Percentiles rank a stretch among this genome's conserved stretches.
phyloP scores from a whole-genome alignment of 2,888 invertebrate genomes.

The Heliconius ismenius region DNA sequence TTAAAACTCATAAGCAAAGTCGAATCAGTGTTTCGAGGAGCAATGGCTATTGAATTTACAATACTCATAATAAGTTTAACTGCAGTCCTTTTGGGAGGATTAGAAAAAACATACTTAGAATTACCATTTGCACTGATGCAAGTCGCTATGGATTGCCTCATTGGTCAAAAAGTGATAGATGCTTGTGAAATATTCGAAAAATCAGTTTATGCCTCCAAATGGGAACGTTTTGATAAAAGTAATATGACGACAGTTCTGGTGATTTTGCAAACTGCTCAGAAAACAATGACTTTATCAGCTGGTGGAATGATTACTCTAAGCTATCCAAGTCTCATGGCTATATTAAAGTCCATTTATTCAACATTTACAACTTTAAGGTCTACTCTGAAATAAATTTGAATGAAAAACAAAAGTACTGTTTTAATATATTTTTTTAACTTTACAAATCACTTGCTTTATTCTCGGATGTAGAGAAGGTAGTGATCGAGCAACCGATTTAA shows the following conservation, averaged over 20 bases:
- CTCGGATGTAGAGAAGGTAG: too few species aligned
- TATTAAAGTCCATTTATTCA: constrained; percentile 61
- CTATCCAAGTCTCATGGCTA: constrained; percentile 57
- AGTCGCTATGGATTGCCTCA: constrained; percentile 11
- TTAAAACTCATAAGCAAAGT: constrained; percentile 50
- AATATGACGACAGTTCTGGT: constrained; percentile 61
- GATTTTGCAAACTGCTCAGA: constrained; percentile 62
- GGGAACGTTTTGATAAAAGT: constrained; percentile 61
- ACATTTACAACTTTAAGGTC: constrained; percentile 61
- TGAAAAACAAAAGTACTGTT: neutral
- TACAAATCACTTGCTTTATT: neutral
- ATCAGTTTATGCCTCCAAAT: constrained; percentile 61
- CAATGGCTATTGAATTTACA: constrained; percentile 58
- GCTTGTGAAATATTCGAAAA: constrained; percentile 55
- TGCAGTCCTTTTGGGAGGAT: constrained; percentile 18
- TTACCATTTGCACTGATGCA: constrained; percentile 46
- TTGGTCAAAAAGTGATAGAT: constrained; percentile 53
- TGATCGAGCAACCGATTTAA: too few species aligned
- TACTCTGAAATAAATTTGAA: constrained; percentile 44
- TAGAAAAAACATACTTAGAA: constrained; percentile 33
- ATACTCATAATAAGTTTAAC: constrained; percentile 55
- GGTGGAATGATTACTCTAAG: constrained; percentile 59
- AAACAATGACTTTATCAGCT: constrained; percentile 59
- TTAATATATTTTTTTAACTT: too few species aligned
- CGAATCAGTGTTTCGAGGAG: constrained; percentile 54